Base-by-base conservation (phyloP, 2,797 vertebrate species). In the Neostethus bicornis region DNA sequence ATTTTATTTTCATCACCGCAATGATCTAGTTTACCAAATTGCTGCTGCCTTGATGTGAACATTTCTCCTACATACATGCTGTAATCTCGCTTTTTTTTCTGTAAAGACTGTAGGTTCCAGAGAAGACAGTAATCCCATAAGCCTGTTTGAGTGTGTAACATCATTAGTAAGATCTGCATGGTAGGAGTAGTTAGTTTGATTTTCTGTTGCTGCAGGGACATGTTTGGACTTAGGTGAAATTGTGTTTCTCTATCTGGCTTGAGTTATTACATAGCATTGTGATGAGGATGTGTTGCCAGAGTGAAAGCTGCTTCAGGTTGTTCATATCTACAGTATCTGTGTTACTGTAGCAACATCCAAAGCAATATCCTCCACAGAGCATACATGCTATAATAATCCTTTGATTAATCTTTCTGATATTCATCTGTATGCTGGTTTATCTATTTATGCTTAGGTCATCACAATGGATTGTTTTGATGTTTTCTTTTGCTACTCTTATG, bases 101-200 rank as follows among this genome's bases (percentile, higher is more conserved):
- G 76, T 76, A 35, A 62, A 65, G 49, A 81, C 63, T 46, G 44
- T 19, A 35, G 55, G 57, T 84, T 84, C 65, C 76, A 66, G 63
- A 73, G 74, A 61, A 64, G 58, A 75, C 67, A 75, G 73, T 88
- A 87, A 88, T 87, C 84, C 77, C 20, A 65, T 84, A 84, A 87
- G 70, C 80, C 70, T 75, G 76, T 86, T 77, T 75, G 59, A 68
- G 62, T 79, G 83, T 81, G 75, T 79, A 85, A 85, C 70, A 63
- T 73, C 82, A 80, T 88, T 84, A 84, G 72, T 63, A 29, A 63
- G 54, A 79, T 86, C 77, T 82, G 44, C 70, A 77, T 54, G 66
- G 83, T 42, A 85, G 67, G 78, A 87, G 87, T 75, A 70, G 79
- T 84, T 47, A 50, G 76, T 87, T 83, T 82, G 85, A 89, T 87